A percentile compares a stretch with the other conserved stretches of the same genome.
Conservation (phyloP, 2,888 invertebrate genomes). For the Trachelus stipa region DNA sequence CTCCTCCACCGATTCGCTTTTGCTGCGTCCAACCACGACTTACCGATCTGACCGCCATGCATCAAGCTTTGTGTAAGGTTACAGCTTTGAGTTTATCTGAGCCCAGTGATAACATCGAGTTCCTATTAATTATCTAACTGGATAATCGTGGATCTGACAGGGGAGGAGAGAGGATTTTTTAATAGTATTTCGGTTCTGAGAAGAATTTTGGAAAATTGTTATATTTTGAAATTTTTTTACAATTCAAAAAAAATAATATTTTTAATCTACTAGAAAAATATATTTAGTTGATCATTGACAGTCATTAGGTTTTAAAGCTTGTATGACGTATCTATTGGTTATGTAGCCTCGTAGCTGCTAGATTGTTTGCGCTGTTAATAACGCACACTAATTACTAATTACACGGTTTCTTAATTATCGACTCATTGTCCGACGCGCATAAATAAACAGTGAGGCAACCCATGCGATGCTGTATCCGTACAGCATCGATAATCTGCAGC, state of each 20-base stretch:
- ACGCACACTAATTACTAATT: slow-evolving; percentile 48
- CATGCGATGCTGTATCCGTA: background rate
- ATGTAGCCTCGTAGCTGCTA: slow-evolving; percentile 23
- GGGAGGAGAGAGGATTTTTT: background rate
- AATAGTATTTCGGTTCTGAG: no score
- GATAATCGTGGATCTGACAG: background rate
- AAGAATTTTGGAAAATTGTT: no score
- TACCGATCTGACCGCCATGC: slow-evolving; percentile 24
- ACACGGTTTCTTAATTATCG: slow-evolving; percentile 50
- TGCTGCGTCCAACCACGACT: background rate
- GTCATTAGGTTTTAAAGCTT: background rate
- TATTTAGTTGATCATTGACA: background rate
- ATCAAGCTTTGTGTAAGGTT: slow-evolving; percentile 43
- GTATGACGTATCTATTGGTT: background rate
- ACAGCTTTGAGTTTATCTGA: slow-evolving; percentile 40
- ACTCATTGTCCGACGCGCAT: slow-evolving; percentile 39
- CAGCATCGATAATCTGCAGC: slow-evolving; percentile 16
- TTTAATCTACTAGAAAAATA: background rate
- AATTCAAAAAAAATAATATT: background rate
- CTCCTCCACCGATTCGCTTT: background rate
- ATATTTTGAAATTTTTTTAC: background rate
- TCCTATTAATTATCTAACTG: background rate
- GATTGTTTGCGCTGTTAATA: slow-evolving; percentile 34
- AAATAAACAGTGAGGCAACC: slow-evolving; percentile 28
- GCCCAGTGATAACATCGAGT: slow-evolving; percentile 18